Evolutionary conservation across 2,888 invertebrate genomes (phyloP), one percentile per base, ranked within the genome.

Genomic region (Meiosimyza decipiens): DNA sequence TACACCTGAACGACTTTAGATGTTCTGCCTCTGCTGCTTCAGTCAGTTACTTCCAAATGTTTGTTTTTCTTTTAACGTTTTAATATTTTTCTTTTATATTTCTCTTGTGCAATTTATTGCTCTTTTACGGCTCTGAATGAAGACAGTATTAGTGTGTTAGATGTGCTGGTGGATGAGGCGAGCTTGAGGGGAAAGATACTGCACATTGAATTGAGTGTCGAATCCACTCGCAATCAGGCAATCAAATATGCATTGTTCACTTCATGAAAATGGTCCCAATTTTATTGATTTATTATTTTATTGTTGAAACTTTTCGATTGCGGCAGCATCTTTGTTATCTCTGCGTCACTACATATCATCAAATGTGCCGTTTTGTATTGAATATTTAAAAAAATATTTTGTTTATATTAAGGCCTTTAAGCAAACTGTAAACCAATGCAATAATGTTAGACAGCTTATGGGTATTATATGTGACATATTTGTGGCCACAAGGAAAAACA

Each of bases 1-100:
- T 55, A 71, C 71, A 71, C 63, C 71, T 71, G 71, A 71, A 71
- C 22, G 63, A 64, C 55, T 71, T 57, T 57, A 47, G 68, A 55
- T 67, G 57, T 52, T 22, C 65, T 28, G 55, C 16, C 55, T 22
- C 3, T 40, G 40, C 9, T 40, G 40, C 4, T 40, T 6, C 40
- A 9, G 6, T 40, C 9, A 40, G 28, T 28, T 9, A 40, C 9
- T 40, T 18, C 49, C 47, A 47, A 49, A 16, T 63, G 63, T 40
- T 64, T 64, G 50, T 50, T 64, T 64, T 64, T 50, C 63, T 16
- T 18, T 28, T 51, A 50, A 28, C 28, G 2, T 3, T 28, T 28
- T 28, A 16, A 2, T 64, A 49, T 64, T 64, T 64, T 33, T 50
- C n/a, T 64, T 49, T 67, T 67, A n/a, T 40, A 9, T 40, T 9